Conservation (phyloP, 2,888 invertebrate species). For the Drosophila koepferae region DNA sequence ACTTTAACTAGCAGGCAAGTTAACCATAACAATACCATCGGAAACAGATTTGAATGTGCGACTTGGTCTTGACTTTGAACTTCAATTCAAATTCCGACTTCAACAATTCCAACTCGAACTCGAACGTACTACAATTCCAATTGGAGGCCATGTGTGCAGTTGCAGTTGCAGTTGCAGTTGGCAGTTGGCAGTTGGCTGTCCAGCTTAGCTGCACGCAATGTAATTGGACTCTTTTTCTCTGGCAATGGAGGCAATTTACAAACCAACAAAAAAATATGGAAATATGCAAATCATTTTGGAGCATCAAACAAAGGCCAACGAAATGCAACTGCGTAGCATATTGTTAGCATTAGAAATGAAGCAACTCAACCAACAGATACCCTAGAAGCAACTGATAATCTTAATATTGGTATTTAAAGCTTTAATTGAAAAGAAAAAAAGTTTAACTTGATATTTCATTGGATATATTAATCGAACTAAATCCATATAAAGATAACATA, state of each 20-base stretch:
- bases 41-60: conserved; percentile 63
- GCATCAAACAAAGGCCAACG: conserved; percentile 67
- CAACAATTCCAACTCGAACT: conserved; percentile 16
- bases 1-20: conserved; percentile 61
- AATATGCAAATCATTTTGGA: conserved; percentile 75
- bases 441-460: neutral
- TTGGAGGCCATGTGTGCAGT: conserved; percentile 63
- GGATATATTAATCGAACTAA: no score
- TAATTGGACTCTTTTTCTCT: conserved; percentile 60
- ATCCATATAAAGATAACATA: no score
- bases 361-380: conserved; percentile 9
- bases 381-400: neutral
- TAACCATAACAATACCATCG: conserved; percentile 55
- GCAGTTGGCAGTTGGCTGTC: conserved; percentile 2
- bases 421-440: neutral
- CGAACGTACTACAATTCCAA: conserved; percentile 25
- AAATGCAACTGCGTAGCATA: conserved; percentile 19
- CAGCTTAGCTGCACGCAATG: conserved; percentile 64
- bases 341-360: conserved; percentile 49
- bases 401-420: neutral
- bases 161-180: conserved; percentile 18
- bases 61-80: conserved; percentile 62
- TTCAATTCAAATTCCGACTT: conserved; percentile 32
- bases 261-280: conserved; percentile 68
- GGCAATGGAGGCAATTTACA: conserved; percentile 63